Conservation (phyloP, 2,797 vertebrate species). For the Amblyraja radiata region DNA sequence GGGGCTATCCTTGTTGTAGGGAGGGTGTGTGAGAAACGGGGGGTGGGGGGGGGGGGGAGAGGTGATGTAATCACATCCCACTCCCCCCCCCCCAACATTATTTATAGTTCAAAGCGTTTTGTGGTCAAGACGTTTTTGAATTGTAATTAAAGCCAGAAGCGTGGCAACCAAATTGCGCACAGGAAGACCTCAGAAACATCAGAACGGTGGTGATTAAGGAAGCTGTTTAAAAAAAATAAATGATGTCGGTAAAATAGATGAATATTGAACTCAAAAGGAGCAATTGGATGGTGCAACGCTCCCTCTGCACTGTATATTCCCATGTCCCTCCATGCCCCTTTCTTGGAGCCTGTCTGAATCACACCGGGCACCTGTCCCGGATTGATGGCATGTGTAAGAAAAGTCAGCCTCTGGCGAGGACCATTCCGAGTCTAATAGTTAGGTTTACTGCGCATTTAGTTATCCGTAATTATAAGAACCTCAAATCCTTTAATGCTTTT, state of each 20-base stretch:
- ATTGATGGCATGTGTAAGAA: background rate
- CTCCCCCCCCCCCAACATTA: too few species aligned
- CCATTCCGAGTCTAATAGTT: background rate
- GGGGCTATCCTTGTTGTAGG: background rate
- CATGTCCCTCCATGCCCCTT: too few species aligned
- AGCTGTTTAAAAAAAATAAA: background rate
- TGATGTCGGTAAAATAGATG: background rate
- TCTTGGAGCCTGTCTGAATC: background rate
- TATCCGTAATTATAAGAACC: background rate
- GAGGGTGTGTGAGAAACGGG: background rate
- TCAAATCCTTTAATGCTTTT: background rate
- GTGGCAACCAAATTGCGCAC: background rate
- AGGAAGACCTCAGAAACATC: background rate
- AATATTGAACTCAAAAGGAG: background rate
- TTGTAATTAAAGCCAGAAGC: background rate
- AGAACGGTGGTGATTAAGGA: background rate
- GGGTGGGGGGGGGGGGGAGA: too few species aligned
- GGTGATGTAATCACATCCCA: too few species aligned
- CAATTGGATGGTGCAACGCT: background rate
- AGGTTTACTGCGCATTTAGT: background rate
- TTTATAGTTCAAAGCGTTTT: too few species aligned
- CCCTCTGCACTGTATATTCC: background rate
- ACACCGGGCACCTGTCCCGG: background rate
- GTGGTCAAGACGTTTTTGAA: background rate
- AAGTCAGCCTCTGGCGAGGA: background rate